Evolutionary conservation across 1,140 invertebrate species (phyloP).

Genomic region (Mesaphorura yosii): DNA sequence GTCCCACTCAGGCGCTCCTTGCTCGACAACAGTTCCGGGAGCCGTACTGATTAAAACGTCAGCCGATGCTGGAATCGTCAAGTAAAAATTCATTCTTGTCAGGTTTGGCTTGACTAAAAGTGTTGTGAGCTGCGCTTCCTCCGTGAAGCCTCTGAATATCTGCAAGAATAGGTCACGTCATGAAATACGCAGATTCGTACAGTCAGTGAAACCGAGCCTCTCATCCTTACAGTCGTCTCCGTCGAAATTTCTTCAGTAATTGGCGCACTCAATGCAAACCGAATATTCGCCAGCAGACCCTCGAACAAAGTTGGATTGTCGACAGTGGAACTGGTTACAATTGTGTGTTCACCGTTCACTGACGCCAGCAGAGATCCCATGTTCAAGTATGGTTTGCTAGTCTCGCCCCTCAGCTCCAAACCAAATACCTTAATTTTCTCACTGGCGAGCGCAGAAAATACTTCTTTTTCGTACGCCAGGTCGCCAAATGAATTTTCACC

Average conservation of each 20-base stretch:
- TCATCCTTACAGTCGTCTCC: too few species aligned
- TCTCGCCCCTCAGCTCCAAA: too few species aligned
- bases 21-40: neutral
- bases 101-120: neutral
- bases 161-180: neutral
- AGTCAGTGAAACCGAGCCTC: too few species aligned
- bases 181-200: too few species aligned
- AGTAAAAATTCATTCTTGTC: neutral
- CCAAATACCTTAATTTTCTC: too few species aligned
- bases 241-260: too few species aligned
- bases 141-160: neutral
- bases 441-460: neutral
- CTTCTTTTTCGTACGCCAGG: slow-evolving; percentile 2
- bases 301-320: too few species aligned
- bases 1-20: neutral
- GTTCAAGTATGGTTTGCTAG: neutral
- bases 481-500: neutral
- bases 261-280: too few species aligned
- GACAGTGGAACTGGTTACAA: neutral
- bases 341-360: neutral
- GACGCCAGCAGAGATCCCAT: neutral
- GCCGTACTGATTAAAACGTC: neutral
- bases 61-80: neutral
- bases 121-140: neutral
- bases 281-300: too few species aligned